Evolutionary conservation across 2,888 invertebrate genomes (phyloP), one percentile per base, ranked within the genome.

Genomic region (Bellardia bayeri): DNA sequence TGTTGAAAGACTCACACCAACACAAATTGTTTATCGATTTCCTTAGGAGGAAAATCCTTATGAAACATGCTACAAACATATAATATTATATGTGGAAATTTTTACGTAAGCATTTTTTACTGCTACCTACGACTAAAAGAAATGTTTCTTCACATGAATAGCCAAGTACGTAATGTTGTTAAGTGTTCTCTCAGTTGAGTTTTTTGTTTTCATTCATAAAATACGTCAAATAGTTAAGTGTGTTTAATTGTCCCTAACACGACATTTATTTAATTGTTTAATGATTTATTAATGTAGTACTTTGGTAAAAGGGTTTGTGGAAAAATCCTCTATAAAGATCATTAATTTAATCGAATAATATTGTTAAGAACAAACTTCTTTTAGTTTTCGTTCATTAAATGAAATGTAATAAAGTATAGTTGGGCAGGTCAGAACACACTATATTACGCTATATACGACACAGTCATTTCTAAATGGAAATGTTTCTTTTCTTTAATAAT

Each of bases 21-120:
- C 45, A 56, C 23, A 66, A 63, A 45, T 61, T 30, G 11, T 68
- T 66, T 80, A 83, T 86, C 69, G 86, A 86, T 86, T 82, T 86
- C 49, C 49, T 79, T 30, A 61, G 49, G 9, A 37, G 13, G 3
- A 64, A 72, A 66, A 66, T 79, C 30, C 64, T 71, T 72, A 61
- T 58, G 40, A 40, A 71, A 42, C 66, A 72, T 45, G 13, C 23
- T 58, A 42, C n/a, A n/a, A n/a, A n/a, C 8, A 40, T n/a, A 64
- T 8, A 37, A 40, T 40, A n/a, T 16, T 45, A 33, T 40, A 37
- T 16, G 2, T 8, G 56, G 14, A 45, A 11, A 5, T 40, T 51
- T 66, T 58, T 66, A 82, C 82, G 68, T 82, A 82, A 75, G 75
- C 16, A 11, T 37, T 23, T 72, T 40, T 14, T 2, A 11, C 3